Conservation (phyloP, 2,113 vertebrate species). For the Dicrurus megarhynchus region DNA sequence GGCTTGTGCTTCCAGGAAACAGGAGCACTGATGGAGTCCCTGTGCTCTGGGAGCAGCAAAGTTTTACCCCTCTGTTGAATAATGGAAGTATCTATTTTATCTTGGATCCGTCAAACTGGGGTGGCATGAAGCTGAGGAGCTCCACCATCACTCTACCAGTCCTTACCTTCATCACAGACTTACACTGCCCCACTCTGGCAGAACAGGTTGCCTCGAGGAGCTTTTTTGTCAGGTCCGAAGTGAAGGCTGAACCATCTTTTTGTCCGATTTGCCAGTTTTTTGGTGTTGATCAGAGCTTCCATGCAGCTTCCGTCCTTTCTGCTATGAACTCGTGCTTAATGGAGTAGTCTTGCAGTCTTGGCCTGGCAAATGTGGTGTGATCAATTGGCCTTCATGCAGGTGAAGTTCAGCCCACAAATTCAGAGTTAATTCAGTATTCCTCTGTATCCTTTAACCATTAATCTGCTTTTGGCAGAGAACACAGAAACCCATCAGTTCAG, state of each 20-base stretch:
- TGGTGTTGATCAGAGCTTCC: background rate
- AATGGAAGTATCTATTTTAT: background rate
- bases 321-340: background rate
- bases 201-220: background rate
- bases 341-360: background rate
- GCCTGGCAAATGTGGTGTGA: background rate
- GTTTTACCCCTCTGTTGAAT: background rate
- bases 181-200: background rate
- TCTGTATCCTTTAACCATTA: background rate
- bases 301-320: background rate
- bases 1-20: background rate
- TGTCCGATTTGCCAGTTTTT: background rate
- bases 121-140: background rate
- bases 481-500: background rate
- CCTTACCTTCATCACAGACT: background rate
- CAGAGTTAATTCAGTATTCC: background rate
- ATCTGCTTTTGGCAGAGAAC: background rate
- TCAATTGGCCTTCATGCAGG: background rate
- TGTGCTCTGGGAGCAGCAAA: background rate
- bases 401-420: background rate
- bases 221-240: background rate
- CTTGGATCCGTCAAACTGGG: background rate
- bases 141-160: background rate
- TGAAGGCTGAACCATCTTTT: background rate
- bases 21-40: background rate